These are phyloP conservation scores for Blastomussa wellsi DNA, from an alignment of 92 coral and sea anemone genomes.

Conservation along the genomic window DNA sequence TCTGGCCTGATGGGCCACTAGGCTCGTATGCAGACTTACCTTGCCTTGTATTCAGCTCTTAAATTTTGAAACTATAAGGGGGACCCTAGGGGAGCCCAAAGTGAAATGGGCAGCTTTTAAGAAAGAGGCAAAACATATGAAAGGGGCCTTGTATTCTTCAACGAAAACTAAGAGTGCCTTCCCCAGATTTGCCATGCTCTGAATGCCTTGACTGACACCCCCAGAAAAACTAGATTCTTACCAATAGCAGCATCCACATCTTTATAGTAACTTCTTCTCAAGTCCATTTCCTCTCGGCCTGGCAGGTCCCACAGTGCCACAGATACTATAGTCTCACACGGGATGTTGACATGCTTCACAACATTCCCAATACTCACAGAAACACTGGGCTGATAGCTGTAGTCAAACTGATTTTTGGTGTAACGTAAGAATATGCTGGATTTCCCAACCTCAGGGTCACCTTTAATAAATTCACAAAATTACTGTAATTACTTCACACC, in stretches of 20 bases:
- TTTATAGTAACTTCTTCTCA: conserved; percentile 93
- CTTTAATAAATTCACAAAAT: conserved; percentile 39
- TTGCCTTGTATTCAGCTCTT: no score
- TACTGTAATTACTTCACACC: neutral
- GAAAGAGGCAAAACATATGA: no score
- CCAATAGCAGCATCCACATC: conserved; percentile 99
- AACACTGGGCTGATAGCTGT: conserved; percentile 96
- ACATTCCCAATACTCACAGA: conserved; percentile 94
- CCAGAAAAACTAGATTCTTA: conserved; percentile 32
- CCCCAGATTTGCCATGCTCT: neutral
- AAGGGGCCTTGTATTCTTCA: no score
- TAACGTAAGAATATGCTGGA: conserved; percentile 92
- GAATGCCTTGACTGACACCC: no score
- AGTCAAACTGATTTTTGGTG: conserved; percentile 98
- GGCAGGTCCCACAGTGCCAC: conserved; percentile 97
- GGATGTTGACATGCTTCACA: conserved; percentile 94
- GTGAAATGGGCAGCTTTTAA: no score
- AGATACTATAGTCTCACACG: conserved; percentile 94
- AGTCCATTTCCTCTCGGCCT: conserved; percentile 99
- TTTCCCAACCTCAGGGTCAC: conserved; percentile 97
- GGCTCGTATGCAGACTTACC: no score
- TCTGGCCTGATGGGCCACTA: no score
- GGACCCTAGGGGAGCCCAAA: neutral
- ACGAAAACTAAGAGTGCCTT: neutral
- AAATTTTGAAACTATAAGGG: no score